Base-by-base conservation (phyloP, 2,113 vertebrate species). In the Peromyscus leucopus region DNA sequence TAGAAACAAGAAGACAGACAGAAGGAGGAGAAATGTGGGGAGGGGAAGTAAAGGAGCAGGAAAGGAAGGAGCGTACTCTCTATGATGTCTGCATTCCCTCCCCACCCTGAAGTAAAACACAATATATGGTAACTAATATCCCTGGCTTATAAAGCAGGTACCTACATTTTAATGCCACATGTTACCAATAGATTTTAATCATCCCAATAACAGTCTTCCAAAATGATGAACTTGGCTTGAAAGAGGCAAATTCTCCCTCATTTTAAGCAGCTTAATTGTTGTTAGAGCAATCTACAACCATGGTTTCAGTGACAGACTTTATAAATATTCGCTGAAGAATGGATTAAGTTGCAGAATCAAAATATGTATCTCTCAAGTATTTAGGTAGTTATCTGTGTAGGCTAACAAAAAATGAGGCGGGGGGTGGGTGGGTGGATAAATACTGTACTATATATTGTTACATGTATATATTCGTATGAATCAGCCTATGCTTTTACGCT, bases 251-350 rank as follows among this genome's bases (percentile, higher is more conserved):
- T 3, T 3, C 63, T 55, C 51, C 88, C 90, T 67, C 26, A 91
- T 75, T 94, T 94, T 21, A 61, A 97, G 16, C 3, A 96, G 71
- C 82, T 95, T 79, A 24, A 69, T 24, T 93, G 65, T 87, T 94
- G 65, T 36, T 88, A 7, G 36, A 95, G 87, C 65, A 96, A 91
- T 33, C 42, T 17, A 93, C 24, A 85, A 86, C 19, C 36, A 4
- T 3, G 85, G 39, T 33, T 69, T 88, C 86, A 90, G 24, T 24
- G 10, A 36, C 79, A 90, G 90, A 71, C 39, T 33, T 95, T 84
- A 84, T 83, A 88, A 80, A 91, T 72, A 48, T 76, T 80, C 61
- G 31, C 42, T 85, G 65, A 95, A 91, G 92, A 69, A 75, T 82
- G 33, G 4, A n/a, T 89, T 90, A 75, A 82, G 24, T 67, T 94